These are phyloP conservation scores for Octomys mimax DNA, from an alignment of 2,797 vertebrate genomes.

Conservation along the genomic window DNA sequence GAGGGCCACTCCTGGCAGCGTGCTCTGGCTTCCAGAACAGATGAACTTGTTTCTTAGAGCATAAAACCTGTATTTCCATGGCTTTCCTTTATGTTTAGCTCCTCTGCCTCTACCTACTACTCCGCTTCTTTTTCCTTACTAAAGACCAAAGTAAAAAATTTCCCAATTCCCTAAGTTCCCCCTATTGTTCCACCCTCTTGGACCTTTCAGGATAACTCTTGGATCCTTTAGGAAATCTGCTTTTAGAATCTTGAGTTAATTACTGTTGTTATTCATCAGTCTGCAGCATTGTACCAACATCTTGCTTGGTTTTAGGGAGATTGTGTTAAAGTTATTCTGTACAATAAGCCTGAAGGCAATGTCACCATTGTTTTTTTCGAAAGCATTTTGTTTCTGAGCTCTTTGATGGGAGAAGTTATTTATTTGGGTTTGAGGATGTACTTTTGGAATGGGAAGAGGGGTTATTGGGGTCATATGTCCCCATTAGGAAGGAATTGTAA, in stretches of 20 bases:
- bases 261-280: neutral
- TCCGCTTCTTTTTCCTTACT: constrained; percentile 75
- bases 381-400: constrained; percentile 67
- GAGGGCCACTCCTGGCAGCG: constrained; percentile 60
- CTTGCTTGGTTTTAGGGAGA: constrained; percentile 40
- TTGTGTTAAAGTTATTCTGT: constrained; percentile 1
- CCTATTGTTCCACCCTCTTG: constrained; percentile 34
- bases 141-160: constrained; percentile 65
- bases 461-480: constrained; percentile 76
- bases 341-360: constrained; percentile 52
- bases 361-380: constrained; percentile 54
- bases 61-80: constrained; percentile 70
- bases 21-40: constrained; percentile 70
- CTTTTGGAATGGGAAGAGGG: constrained; percentile 79
- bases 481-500: constrained; percentile 81
- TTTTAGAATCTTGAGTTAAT: constrained; percentile 30
- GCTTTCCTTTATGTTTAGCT: constrained; percentile 69
- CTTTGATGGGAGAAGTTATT: constrained; percentile 81
- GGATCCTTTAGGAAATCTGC: constrained; percentile 25
- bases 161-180: constrained; percentile 55
- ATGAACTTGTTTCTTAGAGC: constrained; percentile 73
- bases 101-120: constrained; percentile 75
- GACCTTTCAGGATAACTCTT: constrained; percentile 5
- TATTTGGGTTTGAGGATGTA: constrained; percentile 81
- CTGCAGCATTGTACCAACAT: constrained; percentile 31